Evolutionary conservation across 2,113 vertebrate species (phyloP), one percentile per base, ranked within the genome.

Genomic region (Cichladusa arquata): DNA sequence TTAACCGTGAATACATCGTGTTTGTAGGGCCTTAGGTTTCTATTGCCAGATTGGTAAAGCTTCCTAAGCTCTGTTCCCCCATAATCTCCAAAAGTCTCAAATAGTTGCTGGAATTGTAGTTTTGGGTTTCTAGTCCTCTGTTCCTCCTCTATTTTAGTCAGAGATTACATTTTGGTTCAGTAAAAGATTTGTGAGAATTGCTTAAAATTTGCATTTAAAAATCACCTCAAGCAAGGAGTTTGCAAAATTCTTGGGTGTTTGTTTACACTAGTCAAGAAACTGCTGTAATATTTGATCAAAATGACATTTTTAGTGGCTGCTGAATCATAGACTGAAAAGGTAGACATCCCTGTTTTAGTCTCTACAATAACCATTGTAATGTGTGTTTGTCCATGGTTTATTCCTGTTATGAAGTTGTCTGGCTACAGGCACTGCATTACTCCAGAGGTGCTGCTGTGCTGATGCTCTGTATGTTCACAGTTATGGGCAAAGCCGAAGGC

Each of bases 401-500:
- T 6, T n/a, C 50, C 40, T 47, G 34, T 15, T 8, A 22, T 33
- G 56, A 56, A 28, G 42, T 9, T 19, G 40, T 48, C 8, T 42
- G 40, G 48, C 56, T 48, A 64, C 0, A 2, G 40, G 79, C 8
- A n/a, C 40, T 8, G 20, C 31, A 1, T 48, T 48, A 48, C 6
- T 33, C 31, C 33, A 19, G 0, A 56, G 19, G 8, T 40, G 36
- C 61, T 62, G 17, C 80, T 62, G 60, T 3, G 12, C 69, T 90
- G 73, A 87, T 67, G 11, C 25, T 86, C 18, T 69, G 13, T 93
- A 3, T 67, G 85, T 88, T 93, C 67, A 40, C 97, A 99, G 99
- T 99, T 87, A 99, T 99, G 99, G 99, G 99, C 15, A 99, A 99
- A 98, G 99, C 99, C 0, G 99, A 99, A 97, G 99, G 99, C 57